Percentiles rank a stretch among this genome's conserved stretches.
phyloP scores from a whole-genome alignment of 2,113 vertebrate species.

The Amblyornis subalaris region DNA sequence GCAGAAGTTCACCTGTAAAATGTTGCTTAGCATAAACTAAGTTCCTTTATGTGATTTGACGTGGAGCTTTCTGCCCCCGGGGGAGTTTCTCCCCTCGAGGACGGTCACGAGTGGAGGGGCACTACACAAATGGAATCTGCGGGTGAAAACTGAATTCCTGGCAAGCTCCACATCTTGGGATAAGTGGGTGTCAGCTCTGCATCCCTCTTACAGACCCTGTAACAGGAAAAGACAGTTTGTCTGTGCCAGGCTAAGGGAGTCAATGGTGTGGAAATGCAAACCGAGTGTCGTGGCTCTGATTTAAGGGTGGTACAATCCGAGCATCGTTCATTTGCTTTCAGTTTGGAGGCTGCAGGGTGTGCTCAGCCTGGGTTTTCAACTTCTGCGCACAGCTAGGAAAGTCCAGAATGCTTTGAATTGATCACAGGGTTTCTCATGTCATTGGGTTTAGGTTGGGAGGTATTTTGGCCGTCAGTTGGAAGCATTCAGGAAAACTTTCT shows the following conservation, averaged over 20 bases:
- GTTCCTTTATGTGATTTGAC: neutral
- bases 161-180: neutral
- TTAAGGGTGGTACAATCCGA: neutral
- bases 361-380: neutral
- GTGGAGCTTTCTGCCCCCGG: neutral
- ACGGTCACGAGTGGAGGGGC: rapidly evolving
- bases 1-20: neutral
- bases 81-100: neutral
- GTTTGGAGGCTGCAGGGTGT: neutral
- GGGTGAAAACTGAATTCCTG: neutral
- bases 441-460: neutral
- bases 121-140: rapidly evolving
- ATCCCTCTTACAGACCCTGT: neutral
- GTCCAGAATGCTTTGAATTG: neutral
- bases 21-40: neutral
- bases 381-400: neutral
- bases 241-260: neutral
- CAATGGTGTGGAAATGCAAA: neutral
- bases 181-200: neutral
- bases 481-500: neutral
- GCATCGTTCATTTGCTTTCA: rapidly evolving
- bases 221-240: neutral
- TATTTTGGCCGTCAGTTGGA: rapidly evolving
- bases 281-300: rapidly evolving
- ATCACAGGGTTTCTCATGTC: neutral